A percentile compares a stretch with the other conserved stretches of the same genome.
These are phyloP conservation scores for Alethe castanea DNA, from an alignment of 2,113 vertebrate genomes.

Conservation along the genomic window DNA sequence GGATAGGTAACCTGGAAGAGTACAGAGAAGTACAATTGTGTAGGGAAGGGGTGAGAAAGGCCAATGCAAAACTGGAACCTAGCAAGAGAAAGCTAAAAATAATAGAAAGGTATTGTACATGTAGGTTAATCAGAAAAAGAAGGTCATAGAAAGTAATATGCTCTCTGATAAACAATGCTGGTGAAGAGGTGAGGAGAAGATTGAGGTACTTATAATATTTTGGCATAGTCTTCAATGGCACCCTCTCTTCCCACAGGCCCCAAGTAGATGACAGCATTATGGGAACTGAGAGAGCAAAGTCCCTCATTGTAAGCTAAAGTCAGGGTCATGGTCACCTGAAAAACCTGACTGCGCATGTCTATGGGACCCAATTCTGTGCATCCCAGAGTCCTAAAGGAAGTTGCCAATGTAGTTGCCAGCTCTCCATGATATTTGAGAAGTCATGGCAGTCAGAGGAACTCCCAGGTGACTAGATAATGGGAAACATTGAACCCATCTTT, in stretches of 20 bases:
- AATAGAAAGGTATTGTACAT: background rate
- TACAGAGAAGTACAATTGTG: background rate
- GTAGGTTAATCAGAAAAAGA: background rate
- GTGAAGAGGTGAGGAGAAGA: background rate
- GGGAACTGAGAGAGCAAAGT: background rate
- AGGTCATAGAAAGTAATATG: background rate
- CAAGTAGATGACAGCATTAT: background rate
- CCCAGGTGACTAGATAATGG: background rate
- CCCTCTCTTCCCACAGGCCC: background rate
- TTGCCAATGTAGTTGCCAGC: background rate
- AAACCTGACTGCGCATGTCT: background rate
- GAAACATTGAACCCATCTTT: background rate
- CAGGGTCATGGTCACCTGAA: background rate
- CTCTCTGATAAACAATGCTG: background rate
- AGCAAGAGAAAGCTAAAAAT: background rate
- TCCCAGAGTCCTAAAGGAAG: background rate
- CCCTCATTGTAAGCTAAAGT: background rate
- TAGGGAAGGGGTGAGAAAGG: background rate
- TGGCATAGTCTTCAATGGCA: background rate
- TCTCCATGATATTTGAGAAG: background rate
- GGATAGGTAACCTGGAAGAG: background rate
- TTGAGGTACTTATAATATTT: background rate
- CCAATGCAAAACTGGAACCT: background rate
- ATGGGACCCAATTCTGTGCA: background rate
- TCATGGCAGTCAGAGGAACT: background rate